Evolutionary conservation across 2,113 vertebrate genomes (phyloP).

Genomic region (Oncorhynchus kisutch): DNA sequence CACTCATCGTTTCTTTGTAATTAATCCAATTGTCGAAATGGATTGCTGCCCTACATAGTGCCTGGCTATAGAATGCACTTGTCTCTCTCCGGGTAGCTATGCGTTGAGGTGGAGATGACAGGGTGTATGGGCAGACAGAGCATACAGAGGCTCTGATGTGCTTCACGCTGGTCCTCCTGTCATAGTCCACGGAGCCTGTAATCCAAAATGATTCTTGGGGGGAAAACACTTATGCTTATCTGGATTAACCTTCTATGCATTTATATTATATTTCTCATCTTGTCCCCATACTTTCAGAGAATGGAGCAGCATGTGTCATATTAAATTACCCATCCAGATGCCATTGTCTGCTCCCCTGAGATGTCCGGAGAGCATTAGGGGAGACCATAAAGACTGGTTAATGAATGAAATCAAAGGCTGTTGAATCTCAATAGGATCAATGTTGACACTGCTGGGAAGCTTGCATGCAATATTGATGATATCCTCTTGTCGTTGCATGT

Average conservation of each 20-base stretch:
- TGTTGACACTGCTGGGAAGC: background rate
- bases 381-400: conserved; percentile 5
- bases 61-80: background rate
- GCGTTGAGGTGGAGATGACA: background rate
- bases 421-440: conserved; percentile 11
- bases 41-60: background rate
- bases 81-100: background rate
- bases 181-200: conserved; percentile 25
- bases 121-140: background rate
- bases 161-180: conserved; percentile 25
- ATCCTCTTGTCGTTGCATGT: background rate
- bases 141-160: background rate
- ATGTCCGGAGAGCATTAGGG: background rate
- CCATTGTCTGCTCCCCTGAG: conserved; percentile 10
- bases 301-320: conserved; percentile 10
- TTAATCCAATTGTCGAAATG: conserved; percentile 35
- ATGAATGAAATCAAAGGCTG: conserved; percentile 5
- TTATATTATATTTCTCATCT: conserved; percentile 58
- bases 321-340: background rate
- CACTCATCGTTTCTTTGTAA: conserved; percentile 13
- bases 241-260: conserved; percentile 56
- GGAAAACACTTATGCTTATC: conserved; percentile 31
- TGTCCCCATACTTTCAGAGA: conserved; percentile 31
- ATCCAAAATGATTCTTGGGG: background rate
- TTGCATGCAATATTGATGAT: background rate